Evolutionary conservation across 2,113 vertebrate genomes (phyloP).

Genomic region (Seriola rivoliana): DNA sequence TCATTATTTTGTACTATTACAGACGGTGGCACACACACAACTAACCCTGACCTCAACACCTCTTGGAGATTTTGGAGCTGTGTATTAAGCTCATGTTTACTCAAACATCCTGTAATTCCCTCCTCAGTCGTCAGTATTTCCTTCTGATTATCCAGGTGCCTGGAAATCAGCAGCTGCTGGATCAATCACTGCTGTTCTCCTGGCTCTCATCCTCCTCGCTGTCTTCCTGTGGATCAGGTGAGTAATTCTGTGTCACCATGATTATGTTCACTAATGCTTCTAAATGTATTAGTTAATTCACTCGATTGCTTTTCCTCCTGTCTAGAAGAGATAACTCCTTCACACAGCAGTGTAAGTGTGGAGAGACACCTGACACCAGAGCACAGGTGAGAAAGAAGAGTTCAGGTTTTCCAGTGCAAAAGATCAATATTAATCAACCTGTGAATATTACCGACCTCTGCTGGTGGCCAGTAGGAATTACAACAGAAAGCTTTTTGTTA

Average conservation of each 20-base stretch:
- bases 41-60: too few species aligned
- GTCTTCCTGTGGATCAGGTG: slow-evolving; percentile 36
- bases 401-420: neutral
- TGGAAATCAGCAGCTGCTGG: too few species aligned
- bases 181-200: too few species aligned
- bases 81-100: too few species aligned
- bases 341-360: neutral
- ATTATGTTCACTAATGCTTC: neutral
- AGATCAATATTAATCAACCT: neutral
- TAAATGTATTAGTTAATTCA: neutral
- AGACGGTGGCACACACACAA: too few species aligned
- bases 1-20: too few species aligned
- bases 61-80: too few species aligned
- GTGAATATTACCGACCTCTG: neutral
- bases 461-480: neutral
- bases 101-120: too few species aligned
- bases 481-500: neutral
- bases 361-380: neutral
- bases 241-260: neutral
- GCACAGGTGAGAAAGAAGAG: slow-evolving; percentile 29
- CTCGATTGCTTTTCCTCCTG: neutral
- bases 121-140: too few species aligned
- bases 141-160: too few species aligned
- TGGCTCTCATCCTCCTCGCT: too few species aligned
- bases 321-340: neutral